Conservation (phyloP, 1,140 invertebrate genomes). For the Hyles euphorbiae region DNA sequence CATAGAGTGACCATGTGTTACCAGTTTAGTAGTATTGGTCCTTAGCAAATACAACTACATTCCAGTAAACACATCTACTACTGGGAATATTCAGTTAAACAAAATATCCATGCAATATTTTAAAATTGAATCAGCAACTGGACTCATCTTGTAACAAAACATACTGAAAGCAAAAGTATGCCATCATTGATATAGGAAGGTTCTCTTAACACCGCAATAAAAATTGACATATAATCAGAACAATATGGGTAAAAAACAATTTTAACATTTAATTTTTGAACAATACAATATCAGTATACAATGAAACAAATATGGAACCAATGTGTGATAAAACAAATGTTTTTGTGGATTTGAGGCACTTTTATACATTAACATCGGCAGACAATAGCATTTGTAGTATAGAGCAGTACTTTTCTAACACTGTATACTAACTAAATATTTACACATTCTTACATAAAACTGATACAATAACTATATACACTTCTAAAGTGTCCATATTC, state of each 20-base stretch:
- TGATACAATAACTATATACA: slow-evolving; percentile 52
- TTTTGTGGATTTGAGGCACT: slow-evolving; percentile 23
- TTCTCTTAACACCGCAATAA: too few relatives aligned
- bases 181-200: too few relatives aligned
- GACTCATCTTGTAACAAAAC: background rate
- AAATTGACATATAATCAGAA: too few relatives aligned
- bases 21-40: slow-evolving; percentile 41
- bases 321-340: slow-evolving; percentile 1
- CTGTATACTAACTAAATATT: slow-evolving; percentile 33
- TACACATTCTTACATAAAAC: slow-evolving; percentile 35
- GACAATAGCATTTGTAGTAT: slow-evolving; percentile 3
- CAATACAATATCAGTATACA: too few relatives aligned
- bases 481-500: slow-evolving; percentile 45
- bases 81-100: slow-evolving; percentile 8
- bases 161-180: too few relatives aligned
- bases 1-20: slow-evolving; percentile 39
- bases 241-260: too few relatives aligned
- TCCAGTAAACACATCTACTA: slow-evolving; percentile 22
- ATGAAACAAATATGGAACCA: background rate
- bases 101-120: slow-evolving; percentile 35
- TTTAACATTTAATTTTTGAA: too few relatives aligned
- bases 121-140: slow-evolving; percentile 11
- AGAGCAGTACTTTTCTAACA: slow-evolving; percentile 29
- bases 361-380: slow-evolving; percentile 31
- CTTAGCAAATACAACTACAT: slow-evolving; percentile 36